phyloP scores from a whole-genome alignment of 2,888 invertebrate genomes.

The Andrena fulva region DNA sequence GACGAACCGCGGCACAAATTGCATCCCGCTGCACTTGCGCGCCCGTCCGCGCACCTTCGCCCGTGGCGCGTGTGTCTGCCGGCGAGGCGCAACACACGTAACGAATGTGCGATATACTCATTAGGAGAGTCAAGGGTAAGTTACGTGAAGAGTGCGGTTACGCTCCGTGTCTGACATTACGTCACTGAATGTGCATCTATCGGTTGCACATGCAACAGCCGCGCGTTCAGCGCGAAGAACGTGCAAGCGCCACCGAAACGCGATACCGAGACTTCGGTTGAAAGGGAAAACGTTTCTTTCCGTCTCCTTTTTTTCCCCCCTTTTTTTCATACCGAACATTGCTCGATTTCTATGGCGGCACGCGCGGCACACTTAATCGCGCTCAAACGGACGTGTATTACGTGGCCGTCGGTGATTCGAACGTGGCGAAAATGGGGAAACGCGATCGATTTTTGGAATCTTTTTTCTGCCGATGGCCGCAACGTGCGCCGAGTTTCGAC shows the following conservation, averaged over 20 bases:
- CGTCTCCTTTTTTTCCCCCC: background rate
- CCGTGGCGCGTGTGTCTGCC: slow-evolving; percentile 34
- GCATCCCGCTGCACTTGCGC: background rate
- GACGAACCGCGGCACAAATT: slow-evolving; percentile 31
- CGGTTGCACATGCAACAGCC: slow-evolving; percentile 56
- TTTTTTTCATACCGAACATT: slow-evolving; percentile 12
- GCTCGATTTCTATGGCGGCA: slow-evolving; percentile 32
- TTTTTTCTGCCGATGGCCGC: background rate
- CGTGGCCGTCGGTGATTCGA: background rate
- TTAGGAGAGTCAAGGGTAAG: slow-evolving; percentile 82
- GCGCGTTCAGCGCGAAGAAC: slow-evolving; percentile 37
- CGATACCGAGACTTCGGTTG: slow-evolving; percentile 38
- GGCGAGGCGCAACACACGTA: slow-evolving; percentile 75
- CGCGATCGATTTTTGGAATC: too few relatives aligned
- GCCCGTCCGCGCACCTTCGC: slow-evolving; percentile 14
- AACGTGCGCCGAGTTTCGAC: background rate
- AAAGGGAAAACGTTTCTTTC: slow-evolving; percentile 54
- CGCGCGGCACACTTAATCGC: background rate
- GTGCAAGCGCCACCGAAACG: slow-evolving; percentile 59
- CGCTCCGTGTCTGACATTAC: slow-evolving; percentile 72
- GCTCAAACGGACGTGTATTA: background rate
- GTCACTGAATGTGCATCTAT: slow-evolving; percentile 67
- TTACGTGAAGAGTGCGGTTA: slow-evolving; percentile 79
- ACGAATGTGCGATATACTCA: slow-evolving; percentile 78
- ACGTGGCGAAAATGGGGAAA: background rate